Conservation (phyloP, 2,888 invertebrate genomes). For the Argyra leucocephala region DNA sequence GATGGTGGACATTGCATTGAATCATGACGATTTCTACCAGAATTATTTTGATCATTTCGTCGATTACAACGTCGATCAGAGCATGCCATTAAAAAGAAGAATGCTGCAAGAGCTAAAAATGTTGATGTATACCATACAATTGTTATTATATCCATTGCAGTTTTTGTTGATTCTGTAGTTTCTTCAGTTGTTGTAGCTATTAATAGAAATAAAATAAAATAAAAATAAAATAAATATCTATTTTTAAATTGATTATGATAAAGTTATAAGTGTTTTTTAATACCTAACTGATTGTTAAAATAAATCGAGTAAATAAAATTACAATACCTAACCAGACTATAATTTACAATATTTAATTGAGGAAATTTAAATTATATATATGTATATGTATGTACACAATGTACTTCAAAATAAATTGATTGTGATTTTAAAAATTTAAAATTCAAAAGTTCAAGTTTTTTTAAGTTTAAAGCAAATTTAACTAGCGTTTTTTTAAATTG, state of each 20-base stretch:
- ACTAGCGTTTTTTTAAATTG: too few species aligned
- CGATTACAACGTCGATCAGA: slow-evolving; percentile 37
- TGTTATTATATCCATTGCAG: slow-evolving; percentile 42
- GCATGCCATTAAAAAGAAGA: slow-evolving; percentile 42
- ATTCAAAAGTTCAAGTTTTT: too few species aligned
- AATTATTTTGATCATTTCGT: slow-evolving; percentile 20
- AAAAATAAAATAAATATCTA: neutral
- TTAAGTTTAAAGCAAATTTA: too few species aligned
- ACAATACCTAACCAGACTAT: too few species aligned
- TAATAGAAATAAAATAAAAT: neutral
- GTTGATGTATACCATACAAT: slow-evolving; percentile 43
- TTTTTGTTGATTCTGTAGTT: slow-evolving; percentile 33
- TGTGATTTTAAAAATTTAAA: too few species aligned
- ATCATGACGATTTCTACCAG: slow-evolving; percentile 22
- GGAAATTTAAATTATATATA: too few species aligned
- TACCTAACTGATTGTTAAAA: too few species aligned
- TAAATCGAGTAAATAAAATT: too few species aligned
- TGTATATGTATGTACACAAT: too few species aligned
- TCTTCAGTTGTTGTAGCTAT: neutral
- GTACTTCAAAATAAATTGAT: too few species aligned
- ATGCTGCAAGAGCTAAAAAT: slow-evolving; percentile 39
- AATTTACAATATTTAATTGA: too few species aligned
- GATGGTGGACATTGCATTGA: slow-evolving; percentile 32
- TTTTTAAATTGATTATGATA: neutral
- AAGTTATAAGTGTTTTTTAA: too few species aligned